Evolutionary conservation across 2,888 invertebrate species (phyloP), one percentile per base, ranked within the genome.

Genomic region (Balanococcus diminutus): DNA sequence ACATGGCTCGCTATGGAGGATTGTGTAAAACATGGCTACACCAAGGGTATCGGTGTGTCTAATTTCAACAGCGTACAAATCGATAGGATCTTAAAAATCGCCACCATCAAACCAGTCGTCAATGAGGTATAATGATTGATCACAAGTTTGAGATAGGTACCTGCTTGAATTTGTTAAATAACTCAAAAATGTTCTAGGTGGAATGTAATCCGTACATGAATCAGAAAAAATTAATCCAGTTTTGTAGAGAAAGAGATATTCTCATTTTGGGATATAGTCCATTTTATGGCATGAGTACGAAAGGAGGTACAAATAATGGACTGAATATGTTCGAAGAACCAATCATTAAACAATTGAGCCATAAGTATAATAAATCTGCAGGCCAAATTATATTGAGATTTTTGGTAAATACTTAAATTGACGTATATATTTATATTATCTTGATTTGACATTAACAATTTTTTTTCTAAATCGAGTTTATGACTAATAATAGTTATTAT

Each of bases 151-250:
- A 36, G 36, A 36, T 36, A 46, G 11, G 46, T 46, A 16, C 16
- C 46, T 46, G n/a, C n/a, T n/a, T n/a, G n/a, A n/a, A n/a, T n/a
- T n/a, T n/a, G n/a, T n/a, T n/a, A n/a, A 11, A 56, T 19, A 19
- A 56, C 19, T 28, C 25, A 28, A 11, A 51, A 81, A 81, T 19
- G n/a, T 75, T 32, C 89, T 89, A 96, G 95, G 92, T 95, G 87
- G 96, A 97, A 90, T 93, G 95, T 88, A 95, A 96, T 89, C 95
- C 96, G 0, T 95, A 96, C 90, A 90, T 96, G 86, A 94, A 91
- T 87, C 95, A 96, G 89, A 91, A 90, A 46, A 92, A 93, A 36
- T 90, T 96, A 1, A 93, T 93, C 42, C 92, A 93, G 0, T 94
- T 93, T 89, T 94, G 96, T 89, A 92, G 92, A 87, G 90, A 92